Conservation (phyloP, 1,140 invertebrate species). For the Idris sp. region DNA sequence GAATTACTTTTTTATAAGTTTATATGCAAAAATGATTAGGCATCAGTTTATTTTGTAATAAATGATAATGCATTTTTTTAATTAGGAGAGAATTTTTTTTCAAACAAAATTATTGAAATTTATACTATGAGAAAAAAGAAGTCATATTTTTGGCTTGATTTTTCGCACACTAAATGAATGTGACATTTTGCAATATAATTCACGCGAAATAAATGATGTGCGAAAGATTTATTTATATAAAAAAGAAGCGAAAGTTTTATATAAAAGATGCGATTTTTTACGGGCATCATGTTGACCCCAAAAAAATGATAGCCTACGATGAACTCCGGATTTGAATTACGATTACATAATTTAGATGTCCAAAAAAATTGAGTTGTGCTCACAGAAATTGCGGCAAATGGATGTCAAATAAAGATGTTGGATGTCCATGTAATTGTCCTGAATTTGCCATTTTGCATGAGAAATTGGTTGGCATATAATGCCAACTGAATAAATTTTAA, state of each 20-base stretch:
- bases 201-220: slow-evolving; percentile 25
- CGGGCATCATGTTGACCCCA: slow-evolving; percentile 10
- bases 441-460: slow-evolving; percentile 28
- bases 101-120: no score
- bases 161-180: slow-evolving; percentile 7
- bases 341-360: slow-evolving; percentile 32
- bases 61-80: no score
- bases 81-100: no score
- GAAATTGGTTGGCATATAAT: slow-evolving; percentile 22
- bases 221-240: slow-evolving; percentile 24
- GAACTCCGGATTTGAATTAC: slow-evolving; percentile 15
- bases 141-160: background rate
- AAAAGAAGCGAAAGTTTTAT: slow-evolving; percentile 49
- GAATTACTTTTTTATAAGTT: no score
- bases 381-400: slow-evolving; percentile 14
- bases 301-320: slow-evolving; percentile 28
- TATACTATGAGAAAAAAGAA: no score
- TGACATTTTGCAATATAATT: slow-evolving; percentile 24
- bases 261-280: slow-evolving; percentile 35
- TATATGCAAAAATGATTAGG: no score
- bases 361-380: slow-evolving; percentile 8
- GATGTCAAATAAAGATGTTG: slow-evolving; percentile 40
- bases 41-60: no score
- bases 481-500: slow-evolving; percentile 10
- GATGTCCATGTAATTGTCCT: slow-evolving; percentile 42